These are phyloP conservation scores for Aleiodes sp. DNA, from an alignment of 1,140 invertebrate species.

Conservation along the genomic window DNA sequence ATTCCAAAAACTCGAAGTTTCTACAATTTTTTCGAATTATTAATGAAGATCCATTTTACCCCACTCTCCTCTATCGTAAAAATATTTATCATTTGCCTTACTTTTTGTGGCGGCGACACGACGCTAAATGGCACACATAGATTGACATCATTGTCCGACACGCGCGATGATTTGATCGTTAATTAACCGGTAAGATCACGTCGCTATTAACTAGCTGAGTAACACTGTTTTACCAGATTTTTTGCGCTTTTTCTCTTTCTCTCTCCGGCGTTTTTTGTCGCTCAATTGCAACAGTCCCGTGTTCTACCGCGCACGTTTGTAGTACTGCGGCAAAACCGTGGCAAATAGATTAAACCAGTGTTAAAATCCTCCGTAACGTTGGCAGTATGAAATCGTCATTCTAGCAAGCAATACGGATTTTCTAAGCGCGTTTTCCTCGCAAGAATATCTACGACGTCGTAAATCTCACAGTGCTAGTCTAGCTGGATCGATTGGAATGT, in stretches of 20 bases:
- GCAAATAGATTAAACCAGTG: background rate
- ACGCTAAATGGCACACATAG: background rate
- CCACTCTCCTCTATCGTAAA: no score
- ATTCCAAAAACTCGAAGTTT: no score
- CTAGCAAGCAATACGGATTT: no score
- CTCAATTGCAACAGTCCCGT: background rate
- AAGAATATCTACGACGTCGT: conserved; percentile 45
- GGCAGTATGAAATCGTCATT: background rate
- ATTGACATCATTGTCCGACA: conserved; percentile 22
- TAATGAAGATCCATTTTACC: no score
- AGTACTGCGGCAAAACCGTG: conserved; percentile 9
- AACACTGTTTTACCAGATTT: conserved; percentile 1
- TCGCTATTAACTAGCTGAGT: conserved; percentile 31
- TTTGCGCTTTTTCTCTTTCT: background rate
- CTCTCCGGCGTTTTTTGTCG: background rate
- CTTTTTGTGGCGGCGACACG: background rate
- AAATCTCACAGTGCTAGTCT: conserved; percentile 39
- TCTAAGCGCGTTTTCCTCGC: conserved; percentile 38
- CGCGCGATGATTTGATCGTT: conserved; percentile 28
- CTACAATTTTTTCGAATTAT: no score
- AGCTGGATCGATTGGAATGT: conserved; percentile 40
- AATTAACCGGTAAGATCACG: conserved; percentile 29
- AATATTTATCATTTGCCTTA: no score
- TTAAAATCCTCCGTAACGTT: background rate
- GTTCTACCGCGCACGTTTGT: background rate